Evolutionary conservation across 1,140 invertebrate species (phyloP).

Genomic region (Drosophila azteca): DNA sequence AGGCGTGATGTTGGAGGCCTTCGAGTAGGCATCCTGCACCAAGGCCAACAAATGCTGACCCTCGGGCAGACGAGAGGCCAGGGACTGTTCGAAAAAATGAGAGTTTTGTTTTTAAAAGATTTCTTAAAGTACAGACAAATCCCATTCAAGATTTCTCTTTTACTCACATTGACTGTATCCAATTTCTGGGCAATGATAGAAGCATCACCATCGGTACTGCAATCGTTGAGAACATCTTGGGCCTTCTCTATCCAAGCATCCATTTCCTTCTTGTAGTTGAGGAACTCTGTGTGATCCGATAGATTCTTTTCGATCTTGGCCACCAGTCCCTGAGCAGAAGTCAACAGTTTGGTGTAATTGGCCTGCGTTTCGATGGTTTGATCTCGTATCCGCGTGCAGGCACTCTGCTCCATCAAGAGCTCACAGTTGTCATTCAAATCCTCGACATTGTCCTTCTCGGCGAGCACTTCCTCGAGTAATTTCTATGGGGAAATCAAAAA

Average conservation of each 20-base stretch:
- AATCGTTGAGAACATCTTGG: constrained; percentile 91
- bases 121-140: neutral
- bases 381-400: constrained; percentile 92
- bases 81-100: constrained; percentile 78
- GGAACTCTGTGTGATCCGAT: constrained; percentile 94
- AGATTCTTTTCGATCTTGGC: constrained; percentile 94
- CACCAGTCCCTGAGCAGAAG: constrained; percentile 90
- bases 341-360: constrained; percentile 90
- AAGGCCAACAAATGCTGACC: constrained; percentile 93
- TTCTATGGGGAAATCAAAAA: constrained; percentile 81
- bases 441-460: constrained; percentile 91
- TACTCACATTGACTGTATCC: constrained; percentile 88
- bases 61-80: constrained; percentile 91
- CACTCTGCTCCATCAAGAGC: constrained; percentile 92
- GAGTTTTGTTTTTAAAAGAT: neutral
- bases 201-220: constrained; percentile 91
- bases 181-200: constrained; percentile 92
- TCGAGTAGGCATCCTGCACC: constrained; percentile 92
- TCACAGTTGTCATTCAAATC: constrained; percentile 94
- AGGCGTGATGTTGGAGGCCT: constrained; percentile 91
- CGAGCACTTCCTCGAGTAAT: constrained; percentile 90
- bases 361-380: constrained; percentile 93
- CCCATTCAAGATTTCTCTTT: too few relatives aligned
- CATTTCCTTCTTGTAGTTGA: constrained; percentile 92
- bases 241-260: constrained; percentile 92